Evolutionary conservation across 1,140 invertebrate species (phyloP), one percentile per base, ranked within the genome.

Genomic region (Apis florea): DNA sequence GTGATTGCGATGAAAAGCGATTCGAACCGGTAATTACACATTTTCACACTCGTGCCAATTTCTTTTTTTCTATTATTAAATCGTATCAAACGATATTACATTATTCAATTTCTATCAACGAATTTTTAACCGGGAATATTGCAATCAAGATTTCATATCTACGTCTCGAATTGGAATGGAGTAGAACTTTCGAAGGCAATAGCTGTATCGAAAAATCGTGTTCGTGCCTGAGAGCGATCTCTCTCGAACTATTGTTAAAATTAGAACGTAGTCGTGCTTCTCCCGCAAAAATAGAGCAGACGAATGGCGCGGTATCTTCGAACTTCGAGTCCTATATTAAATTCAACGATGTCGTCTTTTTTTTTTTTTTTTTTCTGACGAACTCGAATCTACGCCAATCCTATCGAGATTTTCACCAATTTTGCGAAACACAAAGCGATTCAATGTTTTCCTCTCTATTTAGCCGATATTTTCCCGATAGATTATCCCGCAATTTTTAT

Each of bases 281-380:
- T 90, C 88, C 90, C 87, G 90, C 91, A 79, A 92, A 93, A 93
- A 92, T 93, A 93, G 91, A 92, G 90, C 90, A 88, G 61, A 67
- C 69, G 69, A 79, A 79, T 54, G 82, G 63, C 82, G 77, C 10
- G 56, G 58, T 58, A 64, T 61, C 49, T 70, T 13, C 51, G 53
- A 49, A n/a, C 59, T 21, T 19, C 75, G 53, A 56, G 26, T 54
- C 13, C n/a, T 15, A 40, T 56, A 81, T 67, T 59, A 64, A 75
- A 67, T 81, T 40, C 63, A 12, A 10, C 63, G 19, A 24, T 31
- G 13, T 47, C 49, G 13, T 49, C n/a, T n/a, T n/a, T n/a, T n/a
- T n/a, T n/a, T n/a, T n/a, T n/a, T n/a, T n/a, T n/a, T n/a, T n/a
- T 58, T 26, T 1, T 26, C n/a, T 24, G n/a, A n/a, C 19, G 15